Percentiles rank a stretch among this genome's conserved stretches.
phyloP scores from a whole-genome alignment of 2,797 vertebrate genomes.

The Aphelocoma californica region DNA sequence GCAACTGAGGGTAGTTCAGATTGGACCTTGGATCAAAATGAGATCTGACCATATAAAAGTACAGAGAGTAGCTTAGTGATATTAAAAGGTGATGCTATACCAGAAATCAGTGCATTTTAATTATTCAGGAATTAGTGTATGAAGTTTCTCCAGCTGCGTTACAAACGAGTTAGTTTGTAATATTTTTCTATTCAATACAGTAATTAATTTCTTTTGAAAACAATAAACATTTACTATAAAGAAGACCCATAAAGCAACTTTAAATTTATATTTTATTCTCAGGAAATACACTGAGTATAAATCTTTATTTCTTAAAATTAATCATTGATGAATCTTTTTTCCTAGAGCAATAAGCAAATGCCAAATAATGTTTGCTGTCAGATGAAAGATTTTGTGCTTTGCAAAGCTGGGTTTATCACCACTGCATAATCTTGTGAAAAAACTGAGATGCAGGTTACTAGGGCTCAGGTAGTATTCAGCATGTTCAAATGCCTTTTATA shows the following conservation, averaged over 20 bases:
- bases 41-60: neutral
- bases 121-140: neutral
- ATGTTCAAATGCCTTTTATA: neutral
- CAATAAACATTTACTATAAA: slow-evolving; percentile 6
- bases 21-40: slow-evolving; percentile 15
- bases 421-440: neutral
- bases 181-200: neutral
- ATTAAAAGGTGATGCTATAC: neutral
- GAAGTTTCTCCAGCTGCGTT: neutral
- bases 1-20: neutral
- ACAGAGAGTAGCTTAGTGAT: neutral
- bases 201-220: neutral
- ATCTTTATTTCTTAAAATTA: neutral
- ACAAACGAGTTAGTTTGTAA: neutral
- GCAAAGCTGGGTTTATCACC: neutral
- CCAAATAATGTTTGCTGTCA: neutral
- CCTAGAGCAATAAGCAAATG: neutral
- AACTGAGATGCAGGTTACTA: neutral
- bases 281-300: neutral
- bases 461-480: neutral
- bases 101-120: neutral
- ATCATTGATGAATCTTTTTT: neutral
- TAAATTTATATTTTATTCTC: slow-evolving; percentile 7
- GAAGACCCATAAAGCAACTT: neutral
- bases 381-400: neutral